Evolutionary conservation across 2,797 vertebrate genomes (phyloP), one percentile per base, ranked within the genome.

Genomic region (Pseudochromis fuscus): DNA sequence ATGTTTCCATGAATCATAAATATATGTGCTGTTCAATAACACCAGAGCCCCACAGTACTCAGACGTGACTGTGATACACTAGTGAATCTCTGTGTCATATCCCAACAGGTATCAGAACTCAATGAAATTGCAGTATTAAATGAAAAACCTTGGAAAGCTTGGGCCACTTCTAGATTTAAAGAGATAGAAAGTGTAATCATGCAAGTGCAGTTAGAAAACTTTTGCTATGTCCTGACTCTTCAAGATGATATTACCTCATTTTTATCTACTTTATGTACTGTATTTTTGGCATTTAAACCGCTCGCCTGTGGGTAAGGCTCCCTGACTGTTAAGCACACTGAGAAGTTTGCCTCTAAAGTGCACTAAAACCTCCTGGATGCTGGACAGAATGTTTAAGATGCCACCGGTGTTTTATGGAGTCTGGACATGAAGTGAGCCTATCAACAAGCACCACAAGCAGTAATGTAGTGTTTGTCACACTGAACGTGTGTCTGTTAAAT

Each of bases 361-460:
- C 55, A 76, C 77, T 68, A 70, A 75, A 78, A 64, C 25, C 15
- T 65, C 42, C 57, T 71, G 68, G 76, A 82, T 68, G 73, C 62
- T 7, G 63, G 24, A 52, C 67, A 50, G 70, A 79, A 83, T 75
- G 51, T 68, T 69, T 71, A 87, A 62, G 70, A 82, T 62, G 58
- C 64, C 53, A 69, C 19, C 12, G 0, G 11, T 65, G 30, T 79
- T 89, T 88, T 67, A 84, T 74, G 23, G 53, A 80, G 72, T 85
- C 63, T 61, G 63, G 38, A 59, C 70, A 78, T 83, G 77, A 85
- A 62, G 42, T 9, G 50, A 69, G 62, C 64, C 62, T 24, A 63
- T 77, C 61, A 72, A 51, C 55, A 63, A 35, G 12, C 11, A 58
- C 66, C 57, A 33, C 19, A 27, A 51, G 65, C 55, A 70, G 55